Evolutionary conservation across 1,140 invertebrate genomes (phyloP).

Genomic region (Acyrthosiphon pisum): DNA sequence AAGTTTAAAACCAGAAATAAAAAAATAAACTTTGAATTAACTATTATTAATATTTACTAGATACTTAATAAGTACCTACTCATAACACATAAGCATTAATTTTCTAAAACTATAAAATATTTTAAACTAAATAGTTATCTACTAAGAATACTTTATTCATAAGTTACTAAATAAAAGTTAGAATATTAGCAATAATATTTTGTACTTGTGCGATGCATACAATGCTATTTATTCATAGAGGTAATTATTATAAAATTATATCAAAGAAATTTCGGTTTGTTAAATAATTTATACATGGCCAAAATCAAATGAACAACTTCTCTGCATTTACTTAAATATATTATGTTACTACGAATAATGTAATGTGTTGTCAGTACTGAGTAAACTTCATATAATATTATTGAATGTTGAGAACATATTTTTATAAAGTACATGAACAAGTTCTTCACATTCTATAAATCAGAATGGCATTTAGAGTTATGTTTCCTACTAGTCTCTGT

Average conservation of each 20-base stretch:
- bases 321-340: background rate
- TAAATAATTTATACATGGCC: background rate
- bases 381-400: background rate
- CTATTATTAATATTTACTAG: background rate
- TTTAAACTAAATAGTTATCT: too few relatives aligned
- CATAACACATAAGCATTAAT: background rate
- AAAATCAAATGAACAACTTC: background rate
- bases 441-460: background rate
- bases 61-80: background rate
- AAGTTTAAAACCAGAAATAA: too few relatives aligned
- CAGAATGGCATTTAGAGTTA: background rate
- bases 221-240: too few relatives aligned
- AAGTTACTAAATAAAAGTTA: background rate
- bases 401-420: background rate
- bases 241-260: background rate
- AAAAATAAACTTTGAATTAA: background rate
- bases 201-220: background rate
- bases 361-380: background rate
- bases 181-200: background rate
- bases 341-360: background rate
- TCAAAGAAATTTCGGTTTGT: background rate
- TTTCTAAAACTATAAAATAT: too few relatives aligned
- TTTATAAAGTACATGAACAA: too few relatives aligned
- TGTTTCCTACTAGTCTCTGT: background rate
- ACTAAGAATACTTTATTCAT: background rate